These are phyloP conservation scores for Thereva unica DNA, from an alignment of 2,888 invertebrate genomes.

Conservation along the genomic window DNA sequence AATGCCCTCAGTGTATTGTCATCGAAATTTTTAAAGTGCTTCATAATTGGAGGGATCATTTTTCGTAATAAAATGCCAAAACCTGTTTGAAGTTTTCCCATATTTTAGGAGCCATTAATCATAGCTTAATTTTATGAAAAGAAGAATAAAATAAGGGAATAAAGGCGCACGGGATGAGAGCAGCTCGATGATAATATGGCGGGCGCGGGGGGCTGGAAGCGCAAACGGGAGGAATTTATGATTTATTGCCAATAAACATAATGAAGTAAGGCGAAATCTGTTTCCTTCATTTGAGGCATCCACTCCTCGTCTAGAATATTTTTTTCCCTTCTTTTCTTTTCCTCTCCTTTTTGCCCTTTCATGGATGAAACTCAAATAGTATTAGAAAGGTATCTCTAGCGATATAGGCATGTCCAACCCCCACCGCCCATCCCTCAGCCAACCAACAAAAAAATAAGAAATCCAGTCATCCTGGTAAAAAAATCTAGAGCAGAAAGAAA, in stretches of 20 bases:
- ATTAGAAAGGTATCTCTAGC: no score
- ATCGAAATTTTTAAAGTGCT: constrained; percentile 29
- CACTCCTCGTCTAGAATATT: background rate
- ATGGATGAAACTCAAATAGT: no score
- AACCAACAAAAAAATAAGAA: no score
- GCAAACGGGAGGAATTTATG: constrained; percentile 37
- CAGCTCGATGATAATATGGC: no score
- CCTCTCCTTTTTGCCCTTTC: background rate
- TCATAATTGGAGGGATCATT: constrained; percentile 40
- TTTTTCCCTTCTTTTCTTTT: background rate
- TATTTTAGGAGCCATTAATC: constrained; percentile 40
- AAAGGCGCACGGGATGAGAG: no score
- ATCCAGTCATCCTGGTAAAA: no score
- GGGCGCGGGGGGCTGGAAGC: constrained; percentile 1
- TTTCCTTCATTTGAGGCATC: constrained; percentile 32
- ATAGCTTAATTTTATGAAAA: constrained; percentile 32
- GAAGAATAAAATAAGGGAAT: no score
- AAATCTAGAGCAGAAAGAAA: background rate
- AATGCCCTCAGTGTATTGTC: constrained; percentile 22
- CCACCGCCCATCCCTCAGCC: no score
- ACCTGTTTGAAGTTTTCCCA: constrained; percentile 40
- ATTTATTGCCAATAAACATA: constrained; percentile 42
- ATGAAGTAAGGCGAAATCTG: constrained; percentile 41
- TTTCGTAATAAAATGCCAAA: constrained; percentile 37
- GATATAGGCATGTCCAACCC: no score